Base-by-base conservation (phyloP, 2,797 vertebrate genomes). In the Tolypeutes matacus region DNA sequence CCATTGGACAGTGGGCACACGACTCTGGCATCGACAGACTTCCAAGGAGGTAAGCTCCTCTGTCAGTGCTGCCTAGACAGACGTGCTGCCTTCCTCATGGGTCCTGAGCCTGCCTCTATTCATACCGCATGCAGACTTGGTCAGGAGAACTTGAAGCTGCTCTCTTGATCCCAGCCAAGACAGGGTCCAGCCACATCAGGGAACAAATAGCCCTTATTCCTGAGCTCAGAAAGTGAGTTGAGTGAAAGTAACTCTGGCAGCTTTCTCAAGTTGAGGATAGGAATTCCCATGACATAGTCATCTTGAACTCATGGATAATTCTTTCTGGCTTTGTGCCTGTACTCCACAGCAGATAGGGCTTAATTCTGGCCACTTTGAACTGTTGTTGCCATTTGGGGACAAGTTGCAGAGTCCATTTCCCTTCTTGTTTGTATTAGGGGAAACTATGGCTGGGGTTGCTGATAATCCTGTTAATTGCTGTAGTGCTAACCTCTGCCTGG, bases 1-100 rank as follows among this genome's bases (percentile, higher is more conserved):
- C 97, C 67, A 76, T 96, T 72, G 97, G 98, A 97, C 97, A 97
- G 95, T 93, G 97, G 98, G 97, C 97, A 94, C 18, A 92, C 97
- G 96, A 93, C 96, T 96, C 97, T 97, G 95, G 93, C 96, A 96
- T 89, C 94, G 65, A n/a, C 97, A 96, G 91, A 96, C 97, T 97
- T 97, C 97, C 96, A 81, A 67, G 94, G 97, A 98, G 97, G 96
- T 98, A 97, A 98, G 97, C 97, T 76, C 96, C 97, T 98, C 97
- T 96, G 97, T 96, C n/a, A 97, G 97, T 51, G 88, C 96, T 94
- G 72, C 95, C 94, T 77, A 83, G 94, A 89, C 88, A 95, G 95
- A 53, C 23, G 72, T 83, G 42, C 14, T 12, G 0, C 49, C 76
- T 93, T 85, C 86, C 53, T 95, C 25, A 27, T 75, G 76, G 73